A percentile compares a stretch with the other conserved stretches of the same genome.
Evolutionary conservation across 1,140 invertebrate species (phyloP).

Genomic region (Berghia stephanieae): DNA sequence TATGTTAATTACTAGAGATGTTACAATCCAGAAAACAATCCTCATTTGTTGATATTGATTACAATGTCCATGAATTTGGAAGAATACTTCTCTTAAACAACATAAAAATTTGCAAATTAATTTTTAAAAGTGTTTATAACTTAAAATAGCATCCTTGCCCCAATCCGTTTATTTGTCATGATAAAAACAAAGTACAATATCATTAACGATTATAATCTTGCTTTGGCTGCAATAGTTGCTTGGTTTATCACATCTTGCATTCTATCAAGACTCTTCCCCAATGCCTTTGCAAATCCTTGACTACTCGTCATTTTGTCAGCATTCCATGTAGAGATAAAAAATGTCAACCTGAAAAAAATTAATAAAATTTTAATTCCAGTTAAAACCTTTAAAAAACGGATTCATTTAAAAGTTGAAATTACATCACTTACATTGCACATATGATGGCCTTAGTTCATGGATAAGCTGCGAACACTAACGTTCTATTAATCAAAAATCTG

Average conservation of each 20-base stretch:
- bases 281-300: neutral
- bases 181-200: too few relatives aligned
- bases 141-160: too few relatives aligned
- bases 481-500: neutral
- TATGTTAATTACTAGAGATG: too few relatives aligned
- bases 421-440: neutral
- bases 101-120: too few relatives aligned
- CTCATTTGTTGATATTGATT: too few relatives aligned
- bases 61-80: too few relatives aligned
- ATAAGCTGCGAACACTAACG: neutral
- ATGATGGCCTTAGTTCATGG: neutral
- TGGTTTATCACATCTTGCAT: constrained; percentile 14
- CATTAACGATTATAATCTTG: neutral
- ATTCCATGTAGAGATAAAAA: constrained; percentile 61
- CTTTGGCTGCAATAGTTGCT: neutral
- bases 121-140: too few relatives aligned
- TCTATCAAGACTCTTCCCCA: constrained; percentile 10
- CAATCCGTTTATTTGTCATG: too few relatives aligned
- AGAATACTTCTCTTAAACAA: too few relatives aligned
- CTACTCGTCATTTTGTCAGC: constrained; percentile 56
- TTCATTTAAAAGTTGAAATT: neutral
- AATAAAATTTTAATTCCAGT: neutral
- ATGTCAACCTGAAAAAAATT: constrained; percentile 58
- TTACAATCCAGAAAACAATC: too few relatives aligned
- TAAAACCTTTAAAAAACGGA: neutral